Conservation (phyloP, 2,888 invertebrate species). For the Amphipyra berbera region DNA sequence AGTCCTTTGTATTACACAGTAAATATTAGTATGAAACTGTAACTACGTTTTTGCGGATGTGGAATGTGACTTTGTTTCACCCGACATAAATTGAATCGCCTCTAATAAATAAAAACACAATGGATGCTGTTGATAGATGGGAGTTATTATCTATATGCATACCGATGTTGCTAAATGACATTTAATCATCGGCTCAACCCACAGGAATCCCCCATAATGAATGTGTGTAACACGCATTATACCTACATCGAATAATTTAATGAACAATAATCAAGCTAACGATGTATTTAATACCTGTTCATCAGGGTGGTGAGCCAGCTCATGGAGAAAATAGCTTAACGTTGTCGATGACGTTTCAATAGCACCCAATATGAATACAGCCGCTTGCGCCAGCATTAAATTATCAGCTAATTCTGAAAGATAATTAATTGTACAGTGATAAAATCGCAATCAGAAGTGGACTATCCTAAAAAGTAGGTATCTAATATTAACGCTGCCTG, state of each 20-base stretch:
- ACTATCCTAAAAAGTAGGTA: no score
- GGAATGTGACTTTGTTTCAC: constrained; percentile 1
- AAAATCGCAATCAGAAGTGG: neutral
- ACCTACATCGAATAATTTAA: no score
- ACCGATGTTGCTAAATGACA: constrained; percentile 1
- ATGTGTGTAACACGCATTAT: neutral
- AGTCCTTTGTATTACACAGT: constrained; percentile 14
- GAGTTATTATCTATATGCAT: constrained; percentile 13
- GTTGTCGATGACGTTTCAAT: constrained; percentile 80
- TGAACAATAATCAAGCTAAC: no score
- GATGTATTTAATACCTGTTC: constrained; percentile 69
- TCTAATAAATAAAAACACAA: neutral
- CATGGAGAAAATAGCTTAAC: constrained; percentile 72
- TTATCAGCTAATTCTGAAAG: constrained; percentile 75
- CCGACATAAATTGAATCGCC: neutral
- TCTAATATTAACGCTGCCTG: no score
- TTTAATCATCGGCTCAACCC: neutral
- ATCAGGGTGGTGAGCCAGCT: constrained; percentile 76
- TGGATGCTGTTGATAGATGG: neutral
- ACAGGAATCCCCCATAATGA: neutral
- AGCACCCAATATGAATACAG: constrained; percentile 78
- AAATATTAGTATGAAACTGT: constrained; percentile 25
- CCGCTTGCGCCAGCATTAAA: constrained; percentile 80
- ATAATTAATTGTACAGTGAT: constrained; percentile 12
- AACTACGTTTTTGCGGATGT: neutral